Conservation (phyloP, 2,113 vertebrate species). For the Dunckerocampus dactyliophorus region DNA sequence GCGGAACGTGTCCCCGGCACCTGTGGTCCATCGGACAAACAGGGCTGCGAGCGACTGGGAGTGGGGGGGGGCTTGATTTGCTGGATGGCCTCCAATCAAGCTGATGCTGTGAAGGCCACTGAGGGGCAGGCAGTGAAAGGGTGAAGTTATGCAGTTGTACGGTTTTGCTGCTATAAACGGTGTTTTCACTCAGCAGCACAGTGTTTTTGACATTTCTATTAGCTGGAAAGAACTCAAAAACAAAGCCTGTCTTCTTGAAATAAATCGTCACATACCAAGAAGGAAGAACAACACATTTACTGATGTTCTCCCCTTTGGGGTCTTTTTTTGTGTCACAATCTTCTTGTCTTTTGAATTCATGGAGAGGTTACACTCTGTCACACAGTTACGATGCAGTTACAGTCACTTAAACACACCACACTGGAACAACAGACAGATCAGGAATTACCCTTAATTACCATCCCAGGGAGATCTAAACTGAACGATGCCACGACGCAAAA, state of each 20-base stretch:
- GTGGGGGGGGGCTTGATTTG: not conserved
- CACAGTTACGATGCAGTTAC: not conserved
- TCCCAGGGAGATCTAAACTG: too few species aligned
- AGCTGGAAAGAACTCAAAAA: too few species aligned
- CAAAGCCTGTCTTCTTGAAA: too few species aligned
- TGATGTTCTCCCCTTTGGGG: too few species aligned
- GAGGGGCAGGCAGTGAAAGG: slow-evolving; percentile 17
- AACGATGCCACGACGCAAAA: too few species aligned
- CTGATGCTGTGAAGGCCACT: slow-evolving; percentile 34
- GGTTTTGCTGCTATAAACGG: too few species aligned
- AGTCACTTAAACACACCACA: not conserved
- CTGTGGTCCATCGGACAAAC: slow-evolving; percentile 48
- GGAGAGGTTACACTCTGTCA: not conserved
- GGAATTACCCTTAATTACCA: too few species aligned
- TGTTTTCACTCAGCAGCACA: too few species aligned
- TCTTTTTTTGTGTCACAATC: too few species aligned
- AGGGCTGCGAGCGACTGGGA: not conserved
- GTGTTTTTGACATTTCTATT: too few species aligned
- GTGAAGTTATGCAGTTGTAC: not conserved
- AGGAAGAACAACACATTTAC: too few species aligned
- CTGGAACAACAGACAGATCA: not conserved
- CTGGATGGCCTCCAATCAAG: slow-evolving; percentile 32
- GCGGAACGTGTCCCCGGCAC: slow-evolving; percentile 37
- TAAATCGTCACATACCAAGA: too few species aligned
- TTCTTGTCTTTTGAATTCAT: not conserved